Percentiles rank a stretch among this genome's conserved stretches.
phyloP scores from a whole-genome alignment of 2,113 vertebrate species.

The Prunella fulvescens region DNA sequence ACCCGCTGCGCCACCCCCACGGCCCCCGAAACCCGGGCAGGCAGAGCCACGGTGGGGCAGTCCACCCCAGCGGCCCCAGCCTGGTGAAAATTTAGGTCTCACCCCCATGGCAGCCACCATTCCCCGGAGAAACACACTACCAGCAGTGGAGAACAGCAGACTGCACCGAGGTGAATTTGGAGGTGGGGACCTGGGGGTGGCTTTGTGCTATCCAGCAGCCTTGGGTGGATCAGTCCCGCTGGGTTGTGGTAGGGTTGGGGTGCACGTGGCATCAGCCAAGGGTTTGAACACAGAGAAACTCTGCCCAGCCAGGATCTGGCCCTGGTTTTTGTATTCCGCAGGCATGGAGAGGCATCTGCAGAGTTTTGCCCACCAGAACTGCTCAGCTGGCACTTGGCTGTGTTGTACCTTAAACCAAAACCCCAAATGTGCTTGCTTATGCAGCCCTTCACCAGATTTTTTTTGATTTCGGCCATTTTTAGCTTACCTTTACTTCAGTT shows the following conservation, averaged over 20 bases:
- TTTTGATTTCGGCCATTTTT: neutral
- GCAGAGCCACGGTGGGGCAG: conserved; percentile 85
- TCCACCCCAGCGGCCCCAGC: conserved; percentile 78
- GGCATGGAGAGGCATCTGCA: neutral
- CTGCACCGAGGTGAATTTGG: conserved; percentile 89
- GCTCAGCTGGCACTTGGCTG: neutral
- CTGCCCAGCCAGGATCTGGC: neutral
- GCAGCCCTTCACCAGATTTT: neutral
- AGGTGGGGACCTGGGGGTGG: neutral
- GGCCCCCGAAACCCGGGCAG: conserved; percentile 90
- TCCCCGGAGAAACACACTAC: conserved; percentile 93
- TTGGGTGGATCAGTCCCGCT: neutral
- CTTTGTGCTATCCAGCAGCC: neutral
- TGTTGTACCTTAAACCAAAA: neutral
- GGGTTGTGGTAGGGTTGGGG: neutral
- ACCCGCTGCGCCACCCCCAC: conserved; percentile 78
- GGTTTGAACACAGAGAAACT: neutral
- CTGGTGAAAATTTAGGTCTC: conserved; percentile 72
- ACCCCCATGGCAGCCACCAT: conserved; percentile 79
- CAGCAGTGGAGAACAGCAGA: conserved; percentile 91
- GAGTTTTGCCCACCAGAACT: neutral
- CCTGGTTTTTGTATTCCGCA: neutral
- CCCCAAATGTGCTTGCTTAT: neutral
- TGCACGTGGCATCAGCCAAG: neutral
- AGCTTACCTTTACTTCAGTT: neutral